phyloP scores from a whole-genome alignment of 2,888 invertebrate species.

The Ichneumoninae sp. region DNA sequence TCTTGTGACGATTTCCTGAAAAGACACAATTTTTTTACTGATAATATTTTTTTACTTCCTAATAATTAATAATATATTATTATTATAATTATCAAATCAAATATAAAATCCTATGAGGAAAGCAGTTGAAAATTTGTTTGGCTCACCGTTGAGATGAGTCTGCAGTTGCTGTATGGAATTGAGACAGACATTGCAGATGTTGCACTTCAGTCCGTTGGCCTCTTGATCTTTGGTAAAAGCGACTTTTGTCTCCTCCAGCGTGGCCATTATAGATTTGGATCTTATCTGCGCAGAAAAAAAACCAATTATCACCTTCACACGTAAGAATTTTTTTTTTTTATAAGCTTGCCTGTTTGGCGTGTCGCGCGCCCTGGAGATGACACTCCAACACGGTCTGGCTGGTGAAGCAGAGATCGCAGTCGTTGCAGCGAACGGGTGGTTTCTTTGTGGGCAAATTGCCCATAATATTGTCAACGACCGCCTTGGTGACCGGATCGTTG shows the following conservation, averaged over 20 bases:
- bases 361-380: conserved; percentile 83
- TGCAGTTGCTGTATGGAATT: conserved; percentile 85
- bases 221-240: conserved; percentile 81
- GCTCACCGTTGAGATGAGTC: conserved; percentile 82
- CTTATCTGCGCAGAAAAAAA: conserved; percentile 74
- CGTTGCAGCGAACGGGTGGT: conserved; percentile 83
- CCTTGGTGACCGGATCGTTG: conserved; percentile 84
- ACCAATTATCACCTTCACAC: background rate
- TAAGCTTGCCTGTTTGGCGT: conserved; percentile 81
- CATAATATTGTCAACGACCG: conserved; percentile 85
- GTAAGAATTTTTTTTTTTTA: background rate
- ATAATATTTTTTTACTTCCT: conserved; percentile 3
- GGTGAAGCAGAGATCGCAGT: conserved; percentile 84
- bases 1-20: conserved; percentile 82
- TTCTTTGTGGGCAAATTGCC: conserved; percentile 84
- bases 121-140: background rate
- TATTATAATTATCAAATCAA: background rate
- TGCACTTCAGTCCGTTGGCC: conserved; percentile 83
- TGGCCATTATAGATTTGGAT: conserved; percentile 82
- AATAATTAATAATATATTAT: background rate
- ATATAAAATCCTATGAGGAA: conserved; percentile 1
- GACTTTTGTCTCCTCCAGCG: conserved; percentile 82
- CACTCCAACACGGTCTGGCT: conserved; percentile 84
- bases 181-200: conserved; percentile 84
- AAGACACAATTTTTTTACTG: conserved; percentile 49